Evolutionary conservation across 64 coral and sea anemone species (phyloP).

Genomic region (Montipora cactus): DNA sequence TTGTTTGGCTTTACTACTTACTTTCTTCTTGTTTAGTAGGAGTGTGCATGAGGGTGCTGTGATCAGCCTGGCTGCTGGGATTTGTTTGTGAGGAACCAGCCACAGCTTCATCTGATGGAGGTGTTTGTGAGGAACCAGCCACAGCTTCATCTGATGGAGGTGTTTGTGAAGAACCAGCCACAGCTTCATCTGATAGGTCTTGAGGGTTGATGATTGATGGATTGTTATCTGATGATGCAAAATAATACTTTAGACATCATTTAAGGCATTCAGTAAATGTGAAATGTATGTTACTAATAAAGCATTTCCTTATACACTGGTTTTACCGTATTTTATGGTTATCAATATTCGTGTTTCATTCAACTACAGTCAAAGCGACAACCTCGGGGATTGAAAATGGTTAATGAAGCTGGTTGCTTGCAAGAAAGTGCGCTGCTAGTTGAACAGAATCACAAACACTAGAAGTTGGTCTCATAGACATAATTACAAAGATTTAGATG

Average conservation of each 20-base stretch:
- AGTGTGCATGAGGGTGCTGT: no score
- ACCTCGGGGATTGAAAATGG: background rate
- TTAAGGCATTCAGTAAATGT: background rate
- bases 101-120: slow-evolving; percentile 47
- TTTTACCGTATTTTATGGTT: slow-evolving; percentile 62
- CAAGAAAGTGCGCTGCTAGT: slow-evolving; percentile 40
- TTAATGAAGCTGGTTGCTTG: slow-evolving; percentile 53
- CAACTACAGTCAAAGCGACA: background rate
- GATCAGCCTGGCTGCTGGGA: background rate
- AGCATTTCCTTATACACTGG: slow-evolving; percentile 34
- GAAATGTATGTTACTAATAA: slow-evolving; percentile 55
- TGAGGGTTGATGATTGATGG: slow-evolving; percentile 16
- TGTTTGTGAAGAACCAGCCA: slow-evolving; percentile 58
- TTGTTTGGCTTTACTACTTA: no score
- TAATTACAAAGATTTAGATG: slow-evolving; percentile 54
- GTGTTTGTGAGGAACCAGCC: slow-evolving; percentile 59
- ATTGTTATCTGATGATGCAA: slow-evolving; percentile 60
- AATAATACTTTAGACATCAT: slow-evolving; percentile 49
- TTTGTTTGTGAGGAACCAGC: slow-evolving; percentile 53
- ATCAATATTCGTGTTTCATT: slow-evolving; percentile 28
- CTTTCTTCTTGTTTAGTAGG: no score
- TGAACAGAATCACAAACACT: slow-evolving; percentile 51
- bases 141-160: slow-evolving; percentile 47
- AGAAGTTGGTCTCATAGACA: slow-evolving; percentile 61
- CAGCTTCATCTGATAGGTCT: slow-evolving; percentile 42